Percentiles rank a stretch among this genome's conserved stretches.
These are phyloP conservation scores for Epinephelus awoara DNA, from an alignment of 2,797 vertebrate genomes.

Conservation along the genomic window DNA sequence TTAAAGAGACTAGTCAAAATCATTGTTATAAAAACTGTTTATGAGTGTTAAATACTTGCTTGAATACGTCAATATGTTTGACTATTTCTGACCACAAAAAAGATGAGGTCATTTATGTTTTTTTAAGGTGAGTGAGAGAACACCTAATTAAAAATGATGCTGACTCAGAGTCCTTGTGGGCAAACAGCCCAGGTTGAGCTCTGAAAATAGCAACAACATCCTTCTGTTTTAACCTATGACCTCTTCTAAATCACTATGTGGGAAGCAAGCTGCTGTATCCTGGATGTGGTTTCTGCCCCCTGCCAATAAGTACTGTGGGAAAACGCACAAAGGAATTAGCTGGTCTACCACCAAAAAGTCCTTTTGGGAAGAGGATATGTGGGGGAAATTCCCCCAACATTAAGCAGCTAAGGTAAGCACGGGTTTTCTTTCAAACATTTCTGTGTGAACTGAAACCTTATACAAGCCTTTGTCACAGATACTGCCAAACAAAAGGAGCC, in stretches of 20 bases:
- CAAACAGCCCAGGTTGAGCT: constrained; percentile 8
- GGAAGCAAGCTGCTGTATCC: constrained; percentile 54
- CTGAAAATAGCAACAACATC: constrained; percentile 35
- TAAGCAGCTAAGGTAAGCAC: background rate
- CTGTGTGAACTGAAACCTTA: background rate
- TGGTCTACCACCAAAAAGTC: constrained; percentile 14
- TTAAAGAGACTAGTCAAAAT: background rate
- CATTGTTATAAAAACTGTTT: background rate
- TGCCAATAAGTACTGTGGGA: constrained; percentile 42
- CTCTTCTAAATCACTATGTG: constrained; percentile 36
- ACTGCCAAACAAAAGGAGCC: background rate
- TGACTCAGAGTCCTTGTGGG: background rate
- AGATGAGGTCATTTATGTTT: background rate
- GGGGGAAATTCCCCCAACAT: constrained; percentile 1
- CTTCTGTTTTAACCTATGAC: constrained; percentile 52
- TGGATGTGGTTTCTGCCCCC: constrained; percentile 57
- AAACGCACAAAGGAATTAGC: constrained; percentile 43
- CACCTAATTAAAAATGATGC: background rate
- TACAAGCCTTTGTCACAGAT: background rate
- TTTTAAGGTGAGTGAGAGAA: background rate
- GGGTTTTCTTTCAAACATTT: background rate
- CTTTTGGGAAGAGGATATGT: background rate
- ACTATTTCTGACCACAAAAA: background rate
- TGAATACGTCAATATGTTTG: background rate
- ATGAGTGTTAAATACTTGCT: background rate